Base-by-base conservation (phyloP, 2,113 vertebrate genomes). In the Etia nguti region DNA sequence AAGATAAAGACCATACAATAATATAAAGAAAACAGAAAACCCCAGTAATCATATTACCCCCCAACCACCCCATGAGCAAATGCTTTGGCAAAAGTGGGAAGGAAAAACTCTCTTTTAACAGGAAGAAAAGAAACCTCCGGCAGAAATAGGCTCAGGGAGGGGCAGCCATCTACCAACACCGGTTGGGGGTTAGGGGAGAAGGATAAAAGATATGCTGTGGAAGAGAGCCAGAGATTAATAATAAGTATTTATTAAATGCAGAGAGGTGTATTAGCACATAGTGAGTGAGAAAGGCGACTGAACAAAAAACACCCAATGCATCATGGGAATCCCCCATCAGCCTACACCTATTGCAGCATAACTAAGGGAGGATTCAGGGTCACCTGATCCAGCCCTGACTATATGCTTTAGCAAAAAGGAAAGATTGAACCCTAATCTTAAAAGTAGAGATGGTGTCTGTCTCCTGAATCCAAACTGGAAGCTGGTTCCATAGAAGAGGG, bases 381-480 rank as follows among this genome's bases (percentile, higher is more conserved):
- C 56, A 57, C 0, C 56, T 57, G 56, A 13, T 57, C 56, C 56
- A 57, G 1, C 56, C 13, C 56, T 29, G 29, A 57, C 24, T 57
- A 59, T 59, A 59, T 59, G 56, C 13, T 59, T 5, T 59, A 9
- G 56, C 56, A 59, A 29, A 57, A 59, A 57, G 56, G 0, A 59
- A 59, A 16, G 24, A 29, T 59, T 59, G 1, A 59, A 59, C 2
- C 56, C 18, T 20, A 0, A 50, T 50, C 0, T 29, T 59, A 0
- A 29, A 59, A 59, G 56, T 29, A 59, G 56, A 29, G 56, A 16
- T 29, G 5, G 56, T 59, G 24, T 59, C 56, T 29, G 56, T 59
- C 56, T 10, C 26, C 8, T 0, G 15, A 18, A 59, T 59, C 15
- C 26, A 59, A 59, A 59, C 56, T 59, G 26, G 56, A 59, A 59